These are phyloP conservation scores for Clarias batrachus DNA, from an alignment of 2,113 vertebrate genomes.

Conservation along the genomic window DNA sequence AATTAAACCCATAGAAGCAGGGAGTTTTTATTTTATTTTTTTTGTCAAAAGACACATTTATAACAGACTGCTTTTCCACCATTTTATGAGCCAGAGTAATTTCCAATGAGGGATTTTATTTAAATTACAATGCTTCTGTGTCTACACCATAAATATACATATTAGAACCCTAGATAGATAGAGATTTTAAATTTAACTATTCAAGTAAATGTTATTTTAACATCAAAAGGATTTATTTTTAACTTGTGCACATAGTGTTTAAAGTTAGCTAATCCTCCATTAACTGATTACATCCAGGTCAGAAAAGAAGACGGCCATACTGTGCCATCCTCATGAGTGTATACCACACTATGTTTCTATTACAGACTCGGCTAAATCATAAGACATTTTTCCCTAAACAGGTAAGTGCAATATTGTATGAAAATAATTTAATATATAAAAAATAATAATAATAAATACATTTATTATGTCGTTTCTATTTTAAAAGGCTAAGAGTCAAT, in stretches of 20 bases:
- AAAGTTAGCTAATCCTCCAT: slow-evolving; percentile 1
- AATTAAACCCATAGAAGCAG: background rate
- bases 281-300: background rate
- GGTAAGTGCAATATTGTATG: background rate
- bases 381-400: background rate
- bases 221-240: background rate
- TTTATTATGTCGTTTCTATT: background rate
- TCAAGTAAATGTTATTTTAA: background rate
- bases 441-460: background rate
- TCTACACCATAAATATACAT: slow-evolving; percentile 9
- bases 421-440: slow-evolving; percentile 3
- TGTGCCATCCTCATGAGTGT: background rate
- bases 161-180: background rate
- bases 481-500: background rate
- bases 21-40: no score
- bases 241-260: background rate
- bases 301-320: background rate
- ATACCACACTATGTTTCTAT: background rate
- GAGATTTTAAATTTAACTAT: background rate
- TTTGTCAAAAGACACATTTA: background rate
- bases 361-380: background rate
- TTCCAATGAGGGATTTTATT: background rate
- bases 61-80: background rate
- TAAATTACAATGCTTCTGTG: background rate
- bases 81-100: background rate